Evolutionary conservation across 2,797 vertebrate genomes (phyloP).

Genomic region (Oophaga sylvatica): DNA sequence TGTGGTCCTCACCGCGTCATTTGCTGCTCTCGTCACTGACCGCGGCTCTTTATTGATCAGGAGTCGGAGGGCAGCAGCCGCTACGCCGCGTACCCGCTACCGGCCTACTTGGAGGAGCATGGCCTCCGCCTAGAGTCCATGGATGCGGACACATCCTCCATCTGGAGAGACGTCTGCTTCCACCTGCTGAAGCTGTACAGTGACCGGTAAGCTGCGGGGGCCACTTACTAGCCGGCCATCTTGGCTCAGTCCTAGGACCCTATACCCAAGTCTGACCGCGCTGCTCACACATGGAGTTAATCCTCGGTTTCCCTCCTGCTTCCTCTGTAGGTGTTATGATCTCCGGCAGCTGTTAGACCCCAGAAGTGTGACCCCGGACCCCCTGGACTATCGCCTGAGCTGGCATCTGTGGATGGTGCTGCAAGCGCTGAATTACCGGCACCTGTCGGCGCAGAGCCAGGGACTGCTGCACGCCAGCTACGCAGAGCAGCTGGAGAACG

Average conservation of each 20-base stretch:
- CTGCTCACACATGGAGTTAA: too few species aligned
- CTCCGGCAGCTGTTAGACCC: constrained; percentile 89
- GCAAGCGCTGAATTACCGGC: constrained; percentile 85
- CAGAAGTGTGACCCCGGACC: constrained; percentile 81
- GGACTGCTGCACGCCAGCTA: constrained; percentile 87
- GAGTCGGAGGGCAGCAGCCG: constrained; percentile 77
- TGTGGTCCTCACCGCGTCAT: fast-evolving
- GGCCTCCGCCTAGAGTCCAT: constrained; percentile 15
- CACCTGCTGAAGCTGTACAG: constrained; percentile 95
- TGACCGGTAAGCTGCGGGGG: constrained; percentile 78
- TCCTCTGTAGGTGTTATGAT: constrained; percentile 80
- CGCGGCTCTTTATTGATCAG: constrained; percentile 65
- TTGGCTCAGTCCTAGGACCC: too few species aligned
- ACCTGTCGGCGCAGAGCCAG: constrained; percentile 79
- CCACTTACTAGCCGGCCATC: neutral
- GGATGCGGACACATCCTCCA: constrained; percentile 58
- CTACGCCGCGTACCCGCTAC: constrained; percentile 87
- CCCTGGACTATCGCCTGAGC: constrained; percentile 89
- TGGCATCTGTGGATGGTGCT: constrained; percentile 96
- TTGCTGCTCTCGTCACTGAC: neutral
- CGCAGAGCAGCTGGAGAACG: constrained; percentile 89
- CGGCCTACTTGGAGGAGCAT: constrained; percentile 82
- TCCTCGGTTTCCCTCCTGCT: neutral
- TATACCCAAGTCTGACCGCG: too few species aligned
- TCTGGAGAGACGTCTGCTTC: constrained; percentile 88